These are phyloP conservation scores for Tetraneura akinire DNA, from an alignment of 1,140 invertebrate genomes.

Conservation along the genomic window DNA sequence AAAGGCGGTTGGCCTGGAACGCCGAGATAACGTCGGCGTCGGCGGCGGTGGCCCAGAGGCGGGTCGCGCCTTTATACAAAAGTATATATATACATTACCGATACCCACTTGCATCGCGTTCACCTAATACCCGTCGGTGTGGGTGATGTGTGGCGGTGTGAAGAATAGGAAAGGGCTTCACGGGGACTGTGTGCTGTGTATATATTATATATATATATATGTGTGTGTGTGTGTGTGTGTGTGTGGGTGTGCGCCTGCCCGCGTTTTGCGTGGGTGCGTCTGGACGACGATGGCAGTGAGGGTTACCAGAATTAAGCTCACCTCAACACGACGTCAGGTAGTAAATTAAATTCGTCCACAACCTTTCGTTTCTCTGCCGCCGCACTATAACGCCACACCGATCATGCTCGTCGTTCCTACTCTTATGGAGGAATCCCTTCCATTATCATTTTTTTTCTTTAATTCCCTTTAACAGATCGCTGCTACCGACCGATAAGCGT, in stretches of 20 bases:
- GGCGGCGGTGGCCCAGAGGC: conserved; percentile 7
- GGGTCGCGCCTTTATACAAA: conserved; percentile 36
- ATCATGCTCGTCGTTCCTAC: no score
- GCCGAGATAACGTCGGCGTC: conserved; percentile 41
- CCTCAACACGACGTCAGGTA: conserved; percentile 49
- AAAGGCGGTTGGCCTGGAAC: conserved; percentile 51
- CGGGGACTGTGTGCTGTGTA: no score
- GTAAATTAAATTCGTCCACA: conserved; percentile 46
- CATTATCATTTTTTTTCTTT: conserved; percentile 31
- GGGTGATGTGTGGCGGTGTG: no score
- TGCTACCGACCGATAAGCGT: conserved; percentile 40
- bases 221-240: no score
- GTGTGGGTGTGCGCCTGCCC: no score
- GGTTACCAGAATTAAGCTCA: conserved; percentile 44
- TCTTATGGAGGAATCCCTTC: conserved; percentile 16
- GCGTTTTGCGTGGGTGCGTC: not conserved
- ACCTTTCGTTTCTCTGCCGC: not conserved
- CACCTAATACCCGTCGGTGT: no score
- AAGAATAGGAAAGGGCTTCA: no score
- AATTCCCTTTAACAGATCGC: conserved; percentile 50
- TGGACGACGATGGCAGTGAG: not conserved
- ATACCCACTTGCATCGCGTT: no score
- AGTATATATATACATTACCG: not conserved
- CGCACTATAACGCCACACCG: no score
- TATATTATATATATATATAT: conserved; percentile 1